Conservation (phyloP, 2,888 invertebrate species). For the Taenaris catops region DNA sequence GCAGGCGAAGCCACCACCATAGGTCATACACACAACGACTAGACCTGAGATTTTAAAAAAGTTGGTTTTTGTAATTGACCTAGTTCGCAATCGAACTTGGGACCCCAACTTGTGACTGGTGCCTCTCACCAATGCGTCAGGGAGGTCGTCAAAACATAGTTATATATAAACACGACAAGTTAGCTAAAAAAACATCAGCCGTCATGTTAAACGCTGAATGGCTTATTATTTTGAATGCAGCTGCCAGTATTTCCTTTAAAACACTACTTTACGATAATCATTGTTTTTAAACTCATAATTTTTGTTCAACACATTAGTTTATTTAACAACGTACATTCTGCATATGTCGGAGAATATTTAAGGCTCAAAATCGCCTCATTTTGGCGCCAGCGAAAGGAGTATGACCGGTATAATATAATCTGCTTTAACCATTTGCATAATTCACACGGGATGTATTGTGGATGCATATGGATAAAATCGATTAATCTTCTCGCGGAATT, state of each 20-base stretch:
- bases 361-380: conserved; percentile 3
- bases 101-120: no score
- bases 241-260: conserved; percentile 5
- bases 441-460: conserved; percentile 37
- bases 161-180: no score
- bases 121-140: no score
- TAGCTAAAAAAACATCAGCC: no score
- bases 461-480: conserved; percentile 40
- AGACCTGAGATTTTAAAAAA: no score
- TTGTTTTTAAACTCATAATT: conserved; percentile 4
- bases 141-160: no score
- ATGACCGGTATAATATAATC: conserved; percentile 11
- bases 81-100: no score
- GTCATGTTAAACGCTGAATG: no score
- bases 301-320: conserved; percentile 4
- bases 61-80: no score
- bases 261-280: conserved; percentile 7
- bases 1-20: no score
- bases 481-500: conserved; percentile 57
- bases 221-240: no score
- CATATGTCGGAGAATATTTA: conserved; percentile 5
- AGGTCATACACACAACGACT: no score
- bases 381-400: conserved; percentile 4
- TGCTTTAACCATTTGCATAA: conserved; percentile 46
- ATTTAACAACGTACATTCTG: conserved; percentile 2